phyloP scores from a whole-genome alignment of 1,140 invertebrate species.

The Drosophila kikkawai region DNA sequence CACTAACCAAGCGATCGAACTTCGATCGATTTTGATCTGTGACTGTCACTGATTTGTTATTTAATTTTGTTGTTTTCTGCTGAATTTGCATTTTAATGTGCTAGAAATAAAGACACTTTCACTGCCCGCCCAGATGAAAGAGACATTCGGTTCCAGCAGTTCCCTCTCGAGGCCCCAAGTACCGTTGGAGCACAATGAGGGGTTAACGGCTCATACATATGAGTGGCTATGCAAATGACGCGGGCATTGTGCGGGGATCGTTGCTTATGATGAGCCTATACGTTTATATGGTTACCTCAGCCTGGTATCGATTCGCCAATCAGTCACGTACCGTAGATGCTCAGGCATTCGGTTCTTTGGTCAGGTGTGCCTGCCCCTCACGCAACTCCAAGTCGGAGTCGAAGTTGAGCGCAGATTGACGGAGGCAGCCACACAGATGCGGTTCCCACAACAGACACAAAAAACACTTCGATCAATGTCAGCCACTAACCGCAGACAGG shows the following conservation, averaged over 20 bases:
- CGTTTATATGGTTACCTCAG: slow-evolving; percentile 24
- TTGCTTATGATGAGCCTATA: slow-evolving; percentile 63
- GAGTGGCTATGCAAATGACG: slow-evolving; percentile 38
- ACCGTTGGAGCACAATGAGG: slow-evolving; percentile 46
- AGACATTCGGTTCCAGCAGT: background rate
- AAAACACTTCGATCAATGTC: slow-evolving; percentile 53
- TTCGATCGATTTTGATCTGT: slow-evolving; percentile 13
- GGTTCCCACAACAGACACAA: slow-evolving; percentile 43
- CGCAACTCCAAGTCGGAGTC: slow-evolving; percentile 14
- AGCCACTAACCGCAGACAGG: slow-evolving; percentile 33
- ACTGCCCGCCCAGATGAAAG: slow-evolving; percentile 32
- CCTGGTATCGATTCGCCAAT: slow-evolving; percentile 65
- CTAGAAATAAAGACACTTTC: slow-evolving; percentile 64
- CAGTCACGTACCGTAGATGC: slow-evolving; percentile 65
- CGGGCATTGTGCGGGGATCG: slow-evolving; percentile 15
- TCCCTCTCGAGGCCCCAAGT: slow-evolving; percentile 4
- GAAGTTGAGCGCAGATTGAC: background rate
- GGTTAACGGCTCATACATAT: slow-evolving; percentile 40
- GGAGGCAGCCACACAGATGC: slow-evolving; percentile 2
- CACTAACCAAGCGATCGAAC: slow-evolving; percentile 18
- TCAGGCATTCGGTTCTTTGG: slow-evolving; percentile 46
- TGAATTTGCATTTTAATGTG: slow-evolving; percentile 71
- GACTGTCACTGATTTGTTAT: slow-evolving; percentile 60
- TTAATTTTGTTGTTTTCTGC: slow-evolving; percentile 45
- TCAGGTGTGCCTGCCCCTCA: slow-evolving; percentile 10